Percentiles rank a stretch among this genome's conserved stretches.
Evolutionary conservation across 2,888 invertebrate genomes (phyloP).

Genomic region (Oscheius myriophilus): DNA sequence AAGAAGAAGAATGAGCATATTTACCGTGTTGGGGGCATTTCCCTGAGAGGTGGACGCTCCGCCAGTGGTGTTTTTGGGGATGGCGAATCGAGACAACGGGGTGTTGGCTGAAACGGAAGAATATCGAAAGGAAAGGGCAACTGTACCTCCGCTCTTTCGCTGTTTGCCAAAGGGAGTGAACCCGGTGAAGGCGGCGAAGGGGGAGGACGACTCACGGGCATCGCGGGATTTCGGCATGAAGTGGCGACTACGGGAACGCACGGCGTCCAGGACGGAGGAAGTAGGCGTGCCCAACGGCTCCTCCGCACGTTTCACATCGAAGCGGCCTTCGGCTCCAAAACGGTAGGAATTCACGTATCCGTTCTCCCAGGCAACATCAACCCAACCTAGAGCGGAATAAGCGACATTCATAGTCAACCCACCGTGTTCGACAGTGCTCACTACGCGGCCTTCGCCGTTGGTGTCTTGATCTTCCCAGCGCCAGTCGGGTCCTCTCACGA

Average conservation of each 20-base stretch:
- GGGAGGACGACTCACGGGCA: conserved; percentile 5
- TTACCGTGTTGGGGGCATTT: conserved; percentile 1
- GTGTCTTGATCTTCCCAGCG: conserved; percentile 83
- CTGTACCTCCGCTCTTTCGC: conserved; percentile 16
- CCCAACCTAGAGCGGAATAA: conserved; percentile 78
- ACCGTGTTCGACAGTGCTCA: conserved; percentile 73
- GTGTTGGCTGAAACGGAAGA: conserved; percentile 8
- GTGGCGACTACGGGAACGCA: conserved; percentile 33
- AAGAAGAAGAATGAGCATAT: not conserved
- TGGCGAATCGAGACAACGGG: conserved; percentile 18
- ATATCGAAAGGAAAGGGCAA: conserved; percentile 6
- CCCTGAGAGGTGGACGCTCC: conserved; percentile 6
- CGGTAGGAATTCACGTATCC: conserved; percentile 92
- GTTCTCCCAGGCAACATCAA: conserved; percentile 97
- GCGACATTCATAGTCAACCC: conserved; percentile 79
- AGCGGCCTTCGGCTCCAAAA: conserved; percentile 29
- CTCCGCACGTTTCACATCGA: conserved; percentile 28
- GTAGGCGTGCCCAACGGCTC: not conserved
- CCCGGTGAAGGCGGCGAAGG: conserved; percentile 17
- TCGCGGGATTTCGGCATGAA: conserved; percentile 30
- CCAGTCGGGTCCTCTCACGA: conserved; percentile 85
- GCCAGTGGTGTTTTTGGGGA: not conserved
- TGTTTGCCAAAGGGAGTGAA: conserved; percentile 7
- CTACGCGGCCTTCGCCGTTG: conserved; percentile 80
- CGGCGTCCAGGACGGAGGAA: conserved; percentile 38